Evolutionary conservation across 2,113 vertebrate species (phyloP).

Genomic region (Percina caprodes): DNA sequence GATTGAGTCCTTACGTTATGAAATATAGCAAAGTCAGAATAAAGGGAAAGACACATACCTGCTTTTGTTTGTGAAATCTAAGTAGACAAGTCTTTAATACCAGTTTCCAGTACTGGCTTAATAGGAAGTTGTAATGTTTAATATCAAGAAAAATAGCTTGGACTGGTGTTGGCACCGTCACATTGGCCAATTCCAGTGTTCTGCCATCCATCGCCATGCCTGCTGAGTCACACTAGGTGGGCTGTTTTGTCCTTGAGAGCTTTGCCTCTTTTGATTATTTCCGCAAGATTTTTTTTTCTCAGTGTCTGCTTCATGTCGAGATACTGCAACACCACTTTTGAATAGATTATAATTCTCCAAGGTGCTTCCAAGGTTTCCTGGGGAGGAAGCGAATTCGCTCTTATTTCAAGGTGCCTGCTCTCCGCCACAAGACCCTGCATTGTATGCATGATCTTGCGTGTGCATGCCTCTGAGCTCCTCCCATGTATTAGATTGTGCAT

Average conservation of each 20-base stretch:
- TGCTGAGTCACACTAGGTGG: conserved; percentile 21
- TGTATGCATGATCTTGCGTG: conserved; percentile 17
- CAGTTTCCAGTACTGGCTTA: background rate
- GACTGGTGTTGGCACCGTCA: background rate
- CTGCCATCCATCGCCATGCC: conserved; percentile 1
- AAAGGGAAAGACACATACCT: no score
- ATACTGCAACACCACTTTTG: conserved; percentile 32
- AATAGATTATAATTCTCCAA: conserved; percentile 63
- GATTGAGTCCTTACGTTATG: no score
- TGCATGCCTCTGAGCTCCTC: conserved; percentile 4
- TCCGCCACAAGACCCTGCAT: background rate
- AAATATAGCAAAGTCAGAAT: no score
- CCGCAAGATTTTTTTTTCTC: conserved; percentile 23
- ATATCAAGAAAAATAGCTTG: background rate
- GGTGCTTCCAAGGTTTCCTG: conserved; percentile 50
- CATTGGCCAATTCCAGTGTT: background rate
- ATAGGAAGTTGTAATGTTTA: background rate
- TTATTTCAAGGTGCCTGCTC: conserved; percentile 49
- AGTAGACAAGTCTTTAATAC: background rate
- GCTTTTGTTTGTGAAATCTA: background rate
- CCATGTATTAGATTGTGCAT: conserved; percentile 7
- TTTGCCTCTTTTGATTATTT: conserved; percentile 53
- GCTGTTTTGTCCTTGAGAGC: conserved; percentile 56
- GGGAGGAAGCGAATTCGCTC: conserved; percentile 19
- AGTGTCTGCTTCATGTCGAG: conserved; percentile 33